Evolutionary conservation across 2,888 invertebrate genomes (phyloP), one percentile per base, ranked within the genome.

Genomic region (Microctonus brassicae): DNA sequence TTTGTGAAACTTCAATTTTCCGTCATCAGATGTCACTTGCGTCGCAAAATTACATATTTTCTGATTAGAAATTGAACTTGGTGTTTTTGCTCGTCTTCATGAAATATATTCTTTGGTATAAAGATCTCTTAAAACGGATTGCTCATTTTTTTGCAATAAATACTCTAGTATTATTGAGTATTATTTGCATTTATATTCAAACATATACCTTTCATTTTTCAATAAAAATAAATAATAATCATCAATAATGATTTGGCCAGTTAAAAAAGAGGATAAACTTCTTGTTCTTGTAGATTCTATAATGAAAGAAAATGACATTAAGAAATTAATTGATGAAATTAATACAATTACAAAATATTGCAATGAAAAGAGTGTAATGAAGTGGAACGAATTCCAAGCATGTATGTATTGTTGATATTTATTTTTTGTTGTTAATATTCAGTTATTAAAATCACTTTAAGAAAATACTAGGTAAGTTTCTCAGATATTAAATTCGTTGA

Each of bases 261-360:
- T 77, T 47, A 75, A 75, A 20, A 73, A 77, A 55, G 71, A 71
- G 9, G 39, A 75, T 11, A 76, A 55, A 11, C 65, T 75, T 26
- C 26, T 68, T 9, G 67, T 76, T 29, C 53, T 76, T 53, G 20
- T 73, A 11, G 71, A 73, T 53, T 22, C 47, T 29, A 39, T 52
- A 2, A 57, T 70, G 10, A 69, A 62, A 11, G 70, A 69, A 1
- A 67, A 34, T 55, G 71, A 74, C 33, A 39, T 66, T 2, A 42
- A 75, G 42, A 69, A 72, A 26, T 73, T 76, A 13, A 33, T 73
- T 17, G 58, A 64, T 4, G 73, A 76, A 73, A 74, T 77, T 69
- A 76, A 65, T 13, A 60, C 60, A 34, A 57, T 57, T 13, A 76
- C 72, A 13, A 70, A 75, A 33, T 62, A 65, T 57, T 69, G 68